Evolutionary conservation across 2,888 invertebrate genomes (phyloP).

Genomic region (Eustalomyia histrio): DNA sequence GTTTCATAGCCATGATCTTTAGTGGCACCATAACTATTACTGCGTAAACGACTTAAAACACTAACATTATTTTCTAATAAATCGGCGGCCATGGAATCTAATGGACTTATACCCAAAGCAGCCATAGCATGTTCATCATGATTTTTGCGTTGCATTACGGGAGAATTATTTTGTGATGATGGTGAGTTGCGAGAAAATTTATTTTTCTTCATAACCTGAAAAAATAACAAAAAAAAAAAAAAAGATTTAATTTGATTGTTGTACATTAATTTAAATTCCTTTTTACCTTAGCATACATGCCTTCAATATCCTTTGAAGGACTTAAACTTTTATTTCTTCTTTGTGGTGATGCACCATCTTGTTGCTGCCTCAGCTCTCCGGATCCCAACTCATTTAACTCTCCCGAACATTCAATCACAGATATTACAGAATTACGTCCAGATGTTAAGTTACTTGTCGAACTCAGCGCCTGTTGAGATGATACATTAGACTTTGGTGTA

Average conservation of each 20-base stretch:
- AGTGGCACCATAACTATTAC: slow-evolving; percentile 78
- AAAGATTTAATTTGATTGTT: not conserved
- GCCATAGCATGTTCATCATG: slow-evolving; percentile 68
- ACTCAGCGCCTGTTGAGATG: slow-evolving; percentile 68
- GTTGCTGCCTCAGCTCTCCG: slow-evolving; percentile 42
- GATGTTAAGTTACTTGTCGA: slow-evolving; percentile 78
- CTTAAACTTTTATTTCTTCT: slow-evolving; percentile 79
- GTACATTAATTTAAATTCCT: not conserved
- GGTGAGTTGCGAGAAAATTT: slow-evolving; percentile 76
- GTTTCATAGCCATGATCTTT: slow-evolving; percentile 85
- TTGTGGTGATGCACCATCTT: slow-evolving; percentile 71
- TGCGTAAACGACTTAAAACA: slow-evolving; percentile 71
- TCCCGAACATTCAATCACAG: slow-evolving; percentile 76
- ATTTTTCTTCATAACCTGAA: slow-evolving; percentile 79
- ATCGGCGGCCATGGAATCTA: slow-evolving; percentile 73
- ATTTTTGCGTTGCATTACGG: slow-evolving; percentile 73
- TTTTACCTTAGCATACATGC: slow-evolving; percentile 93
- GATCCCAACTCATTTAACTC: slow-evolving; percentile 54
- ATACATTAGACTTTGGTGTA: slow-evolving; percentile 81
- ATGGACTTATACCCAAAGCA: slow-evolving; percentile 71
- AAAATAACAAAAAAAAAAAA: not conserved
- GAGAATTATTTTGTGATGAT: slow-evolving; percentile 77
- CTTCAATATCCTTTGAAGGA: slow-evolving; percentile 87
- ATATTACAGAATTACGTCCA: slow-evolving; percentile 78
- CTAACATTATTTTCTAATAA: slow-evolving; percentile 68